phyloP scores from a whole-genome alignment of 1,140 invertebrate genomes.

The Aphis craccivora region DNA sequence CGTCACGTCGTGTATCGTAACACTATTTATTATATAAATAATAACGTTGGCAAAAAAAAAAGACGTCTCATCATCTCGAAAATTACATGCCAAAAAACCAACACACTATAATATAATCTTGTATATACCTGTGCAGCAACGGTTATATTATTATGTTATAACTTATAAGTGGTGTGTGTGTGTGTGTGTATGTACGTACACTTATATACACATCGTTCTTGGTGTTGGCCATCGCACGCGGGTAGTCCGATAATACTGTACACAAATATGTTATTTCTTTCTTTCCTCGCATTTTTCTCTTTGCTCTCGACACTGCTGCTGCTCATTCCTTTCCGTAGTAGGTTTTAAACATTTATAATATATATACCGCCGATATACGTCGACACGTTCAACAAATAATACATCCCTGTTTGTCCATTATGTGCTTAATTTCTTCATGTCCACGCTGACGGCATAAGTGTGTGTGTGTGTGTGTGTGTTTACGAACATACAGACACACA shows the following conservation, averaged over 20 bases:
- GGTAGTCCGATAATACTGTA: neutral
- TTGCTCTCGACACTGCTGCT: neutral
- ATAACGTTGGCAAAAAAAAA: neutral
- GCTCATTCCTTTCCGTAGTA: neutral
- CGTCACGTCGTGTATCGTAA: neutral
- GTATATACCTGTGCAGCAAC: neutral
- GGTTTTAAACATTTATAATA: neutral
- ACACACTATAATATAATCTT: neutral
- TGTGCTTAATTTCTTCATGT: constrained; percentile 35
- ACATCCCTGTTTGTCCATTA: constrained; percentile 44
- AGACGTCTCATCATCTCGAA: neutral
- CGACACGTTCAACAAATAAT: constrained; percentile 42
- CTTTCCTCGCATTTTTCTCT: neutral
- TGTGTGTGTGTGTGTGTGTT: neutral
- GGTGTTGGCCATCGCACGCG: neutral
- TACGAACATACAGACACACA: neutral
- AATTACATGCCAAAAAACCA: neutral
- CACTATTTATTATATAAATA: constrained; percentile 6
- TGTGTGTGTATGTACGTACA: neutral
- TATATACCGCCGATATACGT: neutral
- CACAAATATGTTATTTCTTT: constrained; percentile 2
- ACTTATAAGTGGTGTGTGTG: neutral
- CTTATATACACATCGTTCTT: neutral
- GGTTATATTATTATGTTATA: neutral
- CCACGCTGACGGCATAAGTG: neutral